A percentile compares a stretch with the other conserved stretches of the same genome.
Evolutionary conservation across 1,140 invertebrate species (phyloP).

Genomic region (Drosophila ananassae): DNA sequence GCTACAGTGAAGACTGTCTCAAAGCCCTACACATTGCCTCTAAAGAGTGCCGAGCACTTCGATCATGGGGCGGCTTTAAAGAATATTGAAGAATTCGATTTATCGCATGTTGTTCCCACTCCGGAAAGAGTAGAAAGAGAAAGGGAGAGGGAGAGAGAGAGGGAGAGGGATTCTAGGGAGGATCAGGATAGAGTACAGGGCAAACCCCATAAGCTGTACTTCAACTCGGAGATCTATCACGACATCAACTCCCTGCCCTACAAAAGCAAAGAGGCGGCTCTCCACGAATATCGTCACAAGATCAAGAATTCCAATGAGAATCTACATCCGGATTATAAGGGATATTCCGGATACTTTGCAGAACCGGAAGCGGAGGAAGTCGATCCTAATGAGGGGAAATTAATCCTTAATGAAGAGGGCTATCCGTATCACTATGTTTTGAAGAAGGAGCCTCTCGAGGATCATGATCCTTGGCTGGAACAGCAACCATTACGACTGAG

Average conservation of each 20-base stretch:
- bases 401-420: slow-evolving; percentile 15
- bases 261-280: slow-evolving; percentile 53
- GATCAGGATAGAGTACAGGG: slow-evolving; percentile 12
- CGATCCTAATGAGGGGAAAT: slow-evolving; percentile 22
- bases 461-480: slow-evolving; percentile 55
- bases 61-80: slow-evolving; percentile 75
- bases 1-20: slow-evolving; percentile 79
- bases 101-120: slow-evolving; percentile 74
- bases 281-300: slow-evolving; percentile 69
- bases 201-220: slow-evolving; percentile 75
- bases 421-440: slow-evolving; percentile 78
- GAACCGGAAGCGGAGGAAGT: slow-evolving; percentile 52
- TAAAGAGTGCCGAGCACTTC: slow-evolving; percentile 72
- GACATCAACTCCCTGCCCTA: slow-evolving; percentile 81
- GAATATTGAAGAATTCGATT: slow-evolving; percentile 79
- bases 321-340: slow-evolving; percentile 69
- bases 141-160: slow-evolving; percentile 11
- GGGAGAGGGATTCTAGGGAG: slow-evolving; percentile 23
- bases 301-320: slow-evolving; percentile 43
- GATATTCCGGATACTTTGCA: slow-evolving; percentile 76
- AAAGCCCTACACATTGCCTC: slow-evolving; percentile 70
- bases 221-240: slow-evolving; percentile 82
- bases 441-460: slow-evolving; percentile 74
- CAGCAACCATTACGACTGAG: slow-evolving; percentile 53
- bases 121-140: slow-evolving; percentile 51